phyloP scores from a whole-genome alignment of 2,888 invertebrate species.

The Sarcophaga caerulescens region DNA sequence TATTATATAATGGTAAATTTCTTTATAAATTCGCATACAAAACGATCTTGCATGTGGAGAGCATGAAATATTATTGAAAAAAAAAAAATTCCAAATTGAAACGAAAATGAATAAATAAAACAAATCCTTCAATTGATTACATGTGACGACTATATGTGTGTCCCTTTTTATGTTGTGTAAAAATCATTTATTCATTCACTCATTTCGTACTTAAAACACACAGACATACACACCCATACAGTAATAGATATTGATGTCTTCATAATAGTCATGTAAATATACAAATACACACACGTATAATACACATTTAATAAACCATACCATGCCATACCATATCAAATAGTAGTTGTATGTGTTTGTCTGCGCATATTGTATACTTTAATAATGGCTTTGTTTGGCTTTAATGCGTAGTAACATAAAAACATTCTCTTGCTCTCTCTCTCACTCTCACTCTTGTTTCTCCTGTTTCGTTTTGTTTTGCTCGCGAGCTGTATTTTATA shows the following conservation, averaged over 20 bases:
- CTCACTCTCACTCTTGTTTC: background rate
- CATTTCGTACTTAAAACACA: background rate
- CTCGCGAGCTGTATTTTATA: background rate
- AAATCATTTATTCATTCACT: background rate
- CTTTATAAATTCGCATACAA: too few relatives aligned
- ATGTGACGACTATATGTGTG: constrained; percentile 10
- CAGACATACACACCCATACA: background rate
- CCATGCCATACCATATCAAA: background rate
- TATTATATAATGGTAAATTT: too few relatives aligned
- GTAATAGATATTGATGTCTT: background rate
- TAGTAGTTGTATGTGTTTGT: background rate
- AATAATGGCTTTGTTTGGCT: constrained; percentile 28
- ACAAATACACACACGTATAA: background rate
- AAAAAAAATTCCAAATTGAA: background rate
- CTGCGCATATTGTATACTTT: constrained; percentile 8
- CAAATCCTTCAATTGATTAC: background rate
- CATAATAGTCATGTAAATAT: background rate
- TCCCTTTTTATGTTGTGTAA: constrained; percentile 2
- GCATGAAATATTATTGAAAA: background rate
- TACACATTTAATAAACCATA: background rate
- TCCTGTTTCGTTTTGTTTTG: too few relatives aligned
- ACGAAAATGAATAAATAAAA: too few relatives aligned
- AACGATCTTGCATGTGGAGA: background rate
- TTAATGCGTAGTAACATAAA: constrained; percentile 33
- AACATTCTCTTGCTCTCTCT: background rate